These are phyloP conservation scores for Centrocercus urophasianus DNA, from an alignment of 2,113 vertebrate genomes.

Conservation along the genomic window DNA sequence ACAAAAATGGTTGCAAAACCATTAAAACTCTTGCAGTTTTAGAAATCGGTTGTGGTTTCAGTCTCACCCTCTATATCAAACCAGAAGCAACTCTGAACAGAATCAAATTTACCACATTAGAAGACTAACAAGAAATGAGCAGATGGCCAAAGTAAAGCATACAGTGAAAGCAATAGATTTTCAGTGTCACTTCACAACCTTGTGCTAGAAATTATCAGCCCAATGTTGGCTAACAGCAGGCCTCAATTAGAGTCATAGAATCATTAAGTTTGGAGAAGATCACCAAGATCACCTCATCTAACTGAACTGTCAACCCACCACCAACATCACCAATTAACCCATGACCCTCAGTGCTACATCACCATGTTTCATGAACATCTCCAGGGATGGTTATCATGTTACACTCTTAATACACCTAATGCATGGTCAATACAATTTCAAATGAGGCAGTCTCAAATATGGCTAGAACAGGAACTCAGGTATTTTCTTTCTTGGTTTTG, in stretches of 20 bases:
- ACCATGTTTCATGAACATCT: too few species aligned
- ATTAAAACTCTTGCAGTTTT: not conserved
- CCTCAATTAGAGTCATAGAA: not conserved
- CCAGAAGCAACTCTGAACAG: not conserved
- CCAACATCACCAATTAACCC: too few species aligned
- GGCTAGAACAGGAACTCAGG: not conserved
- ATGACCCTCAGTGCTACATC: too few species aligned
- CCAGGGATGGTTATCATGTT: not conserved
- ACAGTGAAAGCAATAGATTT: not conserved
- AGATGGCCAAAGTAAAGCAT: not conserved
- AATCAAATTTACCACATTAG: not conserved
- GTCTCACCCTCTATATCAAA: not conserved
- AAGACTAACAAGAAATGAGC: not conserved
- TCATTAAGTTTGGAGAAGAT: too few species aligned
- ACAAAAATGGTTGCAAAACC: not conserved
- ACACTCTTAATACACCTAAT: not conserved
- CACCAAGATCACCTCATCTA: too few species aligned
- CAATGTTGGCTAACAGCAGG: not conserved
- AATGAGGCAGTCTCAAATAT: not conserved
- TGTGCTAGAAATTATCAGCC: not conserved
- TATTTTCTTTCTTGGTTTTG: not conserved
- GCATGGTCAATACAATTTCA: not conserved
- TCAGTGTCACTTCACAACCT: not conserved
- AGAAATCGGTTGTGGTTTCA: not conserved
- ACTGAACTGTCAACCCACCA: too few species aligned